Conservation (phyloP, 1,140 invertebrate species). For the Rhopalosiphum padi region DNA sequence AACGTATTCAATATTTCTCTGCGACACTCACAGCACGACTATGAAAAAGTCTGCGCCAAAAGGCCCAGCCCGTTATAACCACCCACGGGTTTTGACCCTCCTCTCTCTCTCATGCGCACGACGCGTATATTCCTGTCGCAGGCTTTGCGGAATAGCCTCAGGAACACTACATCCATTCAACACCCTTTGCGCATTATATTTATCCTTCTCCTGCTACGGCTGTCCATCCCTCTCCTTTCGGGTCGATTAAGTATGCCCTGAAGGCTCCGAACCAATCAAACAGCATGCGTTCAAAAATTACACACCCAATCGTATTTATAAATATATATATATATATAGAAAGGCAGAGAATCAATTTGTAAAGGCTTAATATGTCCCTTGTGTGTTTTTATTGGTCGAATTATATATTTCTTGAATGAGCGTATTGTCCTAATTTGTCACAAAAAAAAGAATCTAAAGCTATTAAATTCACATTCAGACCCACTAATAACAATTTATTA, state of each 20-base stretch:
- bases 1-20: constrained; percentile 50
- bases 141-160: constrained; percentile 42
- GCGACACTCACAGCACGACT: constrained; percentile 56
- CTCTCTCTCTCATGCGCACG: not conserved
- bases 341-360: constrained; percentile 44
- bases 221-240: constrained; percentile 12
- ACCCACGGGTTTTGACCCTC: constrained; percentile 50
- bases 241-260: constrained; percentile 57
- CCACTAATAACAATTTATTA: not conserved
- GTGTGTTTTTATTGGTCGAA: constrained; percentile 32
- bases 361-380: constrained; percentile 42
- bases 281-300: constrained; percentile 54
- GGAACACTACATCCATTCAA: constrained; percentile 48
- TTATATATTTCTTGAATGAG: constrained; percentile 27
- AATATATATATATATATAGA: not conserved
- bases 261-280: constrained; percentile 55
- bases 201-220: constrained; percentile 19
- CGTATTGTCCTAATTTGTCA: constrained; percentile 8
- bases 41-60: constrained; percentile 58
- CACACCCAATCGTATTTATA: constrained; percentile 38
- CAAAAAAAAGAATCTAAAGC: not conserved
- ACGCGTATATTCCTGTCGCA: not conserved
- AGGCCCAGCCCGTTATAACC: constrained; percentile 30
- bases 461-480: not conserved
- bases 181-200: constrained; percentile 53